Evolutionary conservation across 2,797 vertebrate species (phyloP).

Genomic region (Sebastes steindachneri): DNA sequence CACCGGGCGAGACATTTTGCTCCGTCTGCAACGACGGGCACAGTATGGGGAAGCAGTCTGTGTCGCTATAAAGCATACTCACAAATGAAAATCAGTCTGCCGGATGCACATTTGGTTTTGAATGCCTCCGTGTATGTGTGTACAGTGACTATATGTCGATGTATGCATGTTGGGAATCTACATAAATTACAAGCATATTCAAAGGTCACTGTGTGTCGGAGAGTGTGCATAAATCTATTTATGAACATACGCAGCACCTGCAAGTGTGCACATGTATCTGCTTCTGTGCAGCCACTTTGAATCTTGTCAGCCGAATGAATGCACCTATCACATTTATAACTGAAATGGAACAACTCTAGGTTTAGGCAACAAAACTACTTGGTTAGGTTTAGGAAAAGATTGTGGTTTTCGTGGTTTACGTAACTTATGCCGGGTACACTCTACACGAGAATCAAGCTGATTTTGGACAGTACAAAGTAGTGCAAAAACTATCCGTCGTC

Average conservation of each 20-base stretch:
- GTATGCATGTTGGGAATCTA: neutral
- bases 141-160: neutral
- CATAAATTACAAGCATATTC: neutral
- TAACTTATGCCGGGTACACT: too few species aligned
- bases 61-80: neutral
- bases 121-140: neutral
- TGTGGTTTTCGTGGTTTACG: too few species aligned
- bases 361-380: neutral
- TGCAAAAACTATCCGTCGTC: too few species aligned
- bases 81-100: neutral
- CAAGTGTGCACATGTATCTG: neutral
- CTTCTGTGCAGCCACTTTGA: neutral
- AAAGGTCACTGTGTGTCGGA: neutral
- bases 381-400: neutral
- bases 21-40: conserved; percentile 1
- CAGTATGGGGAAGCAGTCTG: neutral
- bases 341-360: too few species aligned
- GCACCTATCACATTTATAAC: neutral
- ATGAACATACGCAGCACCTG: neutral
- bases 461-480: too few species aligned
- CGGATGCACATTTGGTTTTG: neutral
- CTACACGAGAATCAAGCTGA: too few species aligned
- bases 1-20: conserved; percentile 5
- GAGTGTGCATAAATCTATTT: neutral
- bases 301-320: neutral